phyloP scores from a whole-genome alignment of 2,888 invertebrate species.

The Epsilonema sp. region DNA sequence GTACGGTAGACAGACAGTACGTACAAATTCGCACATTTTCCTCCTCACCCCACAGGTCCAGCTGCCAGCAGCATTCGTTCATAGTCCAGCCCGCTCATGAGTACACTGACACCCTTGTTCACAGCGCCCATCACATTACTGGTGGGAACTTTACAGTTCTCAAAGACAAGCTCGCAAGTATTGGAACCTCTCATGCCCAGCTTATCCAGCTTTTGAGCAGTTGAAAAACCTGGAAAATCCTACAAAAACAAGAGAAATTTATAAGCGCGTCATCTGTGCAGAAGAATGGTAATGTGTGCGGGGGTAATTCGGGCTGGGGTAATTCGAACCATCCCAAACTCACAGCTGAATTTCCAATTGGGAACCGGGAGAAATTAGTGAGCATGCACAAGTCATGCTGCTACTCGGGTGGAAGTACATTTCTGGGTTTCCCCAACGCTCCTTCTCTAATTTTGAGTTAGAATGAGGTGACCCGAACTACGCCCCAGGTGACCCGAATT shows the following conservation, averaged over 20 bases:
- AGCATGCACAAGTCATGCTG: too few species aligned
- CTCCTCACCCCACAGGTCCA: slow-evolving; percentile 67
- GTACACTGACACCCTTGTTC: slow-evolving; percentile 80
- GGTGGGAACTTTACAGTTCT: slow-evolving; percentile 69
- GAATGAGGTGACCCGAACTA: too few species aligned
- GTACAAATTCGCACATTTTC: too few species aligned
- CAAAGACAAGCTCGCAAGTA: slow-evolving; percentile 82
- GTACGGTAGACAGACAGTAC: too few species aligned
- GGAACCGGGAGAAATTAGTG: not conserved
- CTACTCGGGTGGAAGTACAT: not conserved
- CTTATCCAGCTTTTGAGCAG: slow-evolving; percentile 78
- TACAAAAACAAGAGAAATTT: too few species aligned
- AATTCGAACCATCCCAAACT: too few species aligned
- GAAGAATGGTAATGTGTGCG: too few species aligned
- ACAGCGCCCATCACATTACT: slow-evolving; percentile 53
- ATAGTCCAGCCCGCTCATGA: slow-evolving; percentile 85
- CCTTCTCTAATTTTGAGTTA: too few species aligned
- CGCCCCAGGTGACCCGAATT: too few species aligned
- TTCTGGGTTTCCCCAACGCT: too few species aligned
- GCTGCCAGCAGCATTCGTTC: slow-evolving; percentile 71
- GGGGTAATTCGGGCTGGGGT: too few species aligned
- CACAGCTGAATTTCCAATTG: slow-evolving; percentile 4
- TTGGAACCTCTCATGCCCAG: slow-evolving; percentile 93
- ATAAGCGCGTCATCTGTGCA: too few species aligned
- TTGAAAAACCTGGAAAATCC: slow-evolving; percentile 62